Percentiles rank a stretch among this genome's conserved stretches.
These are phyloP conservation scores for Bombus waltoni DNA, from an alignment of 1,140 invertebrate species.

Conservation along the genomic window DNA sequence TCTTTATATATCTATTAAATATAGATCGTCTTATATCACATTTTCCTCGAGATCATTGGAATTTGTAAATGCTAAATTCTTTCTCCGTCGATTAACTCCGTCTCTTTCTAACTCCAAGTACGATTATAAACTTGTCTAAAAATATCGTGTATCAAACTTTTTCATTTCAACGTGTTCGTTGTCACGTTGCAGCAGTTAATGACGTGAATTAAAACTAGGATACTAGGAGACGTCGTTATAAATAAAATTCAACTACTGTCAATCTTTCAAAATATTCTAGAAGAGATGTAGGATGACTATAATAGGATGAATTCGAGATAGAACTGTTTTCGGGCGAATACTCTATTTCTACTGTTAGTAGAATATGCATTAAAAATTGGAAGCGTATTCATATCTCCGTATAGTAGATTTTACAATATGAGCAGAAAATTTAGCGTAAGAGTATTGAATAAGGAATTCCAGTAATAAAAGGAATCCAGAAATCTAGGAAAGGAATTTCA, in stretches of 20 bases:
- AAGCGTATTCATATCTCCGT: too few species aligned
- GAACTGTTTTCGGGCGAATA: not conserved
- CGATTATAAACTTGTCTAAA: not conserved
- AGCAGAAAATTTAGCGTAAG: too few species aligned
- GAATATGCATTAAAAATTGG: too few species aligned
- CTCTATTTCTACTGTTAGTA: too few species aligned
- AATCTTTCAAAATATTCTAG: not conserved
- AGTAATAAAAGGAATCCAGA: too few species aligned
- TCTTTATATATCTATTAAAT: constrained; percentile 13
- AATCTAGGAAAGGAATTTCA: too few species aligned
- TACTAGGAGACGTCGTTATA: not conserved
- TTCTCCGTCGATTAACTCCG: not conserved
- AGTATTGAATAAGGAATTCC: too few species aligned
- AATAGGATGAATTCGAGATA: not conserved
- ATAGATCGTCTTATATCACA: constrained; percentile 8
- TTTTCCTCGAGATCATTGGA: not conserved
- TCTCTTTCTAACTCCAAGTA: not conserved
- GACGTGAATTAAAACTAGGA: not conserved
- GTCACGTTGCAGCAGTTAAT: not conserved
- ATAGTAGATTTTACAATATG: too few species aligned
- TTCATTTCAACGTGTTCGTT: too few species aligned
- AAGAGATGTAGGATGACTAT: too few species aligned
- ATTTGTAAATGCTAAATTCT: constrained; percentile 3
- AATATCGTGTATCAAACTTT: not conserved
- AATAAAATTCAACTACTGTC: not conserved